phyloP scores from a whole-genome alignment of 2,888 invertebrate species.

The Leptinotarsa tumamoca region DNA sequence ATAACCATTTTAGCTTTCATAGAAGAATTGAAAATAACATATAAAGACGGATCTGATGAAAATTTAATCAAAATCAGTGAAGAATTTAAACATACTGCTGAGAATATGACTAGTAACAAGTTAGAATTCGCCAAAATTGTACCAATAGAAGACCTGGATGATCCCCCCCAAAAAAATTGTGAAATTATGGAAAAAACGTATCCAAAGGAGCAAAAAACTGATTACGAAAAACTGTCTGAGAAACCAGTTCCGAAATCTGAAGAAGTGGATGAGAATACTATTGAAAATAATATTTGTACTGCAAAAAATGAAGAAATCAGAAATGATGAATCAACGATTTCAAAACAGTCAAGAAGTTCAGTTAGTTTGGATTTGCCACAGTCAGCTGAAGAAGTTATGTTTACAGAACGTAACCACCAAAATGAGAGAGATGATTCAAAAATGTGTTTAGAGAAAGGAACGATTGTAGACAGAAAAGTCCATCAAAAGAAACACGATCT shows the following conservation, averaged over 20 bases:
- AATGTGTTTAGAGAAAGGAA: too few species aligned
- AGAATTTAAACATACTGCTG: neutral
- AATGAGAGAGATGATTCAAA: too few species aligned
- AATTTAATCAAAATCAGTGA: constrained; percentile 23
- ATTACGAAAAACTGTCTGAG: neutral
- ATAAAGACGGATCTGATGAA: constrained; percentile 29
- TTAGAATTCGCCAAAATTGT: neutral
- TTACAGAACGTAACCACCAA: too few species aligned
- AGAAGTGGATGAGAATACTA: too few species aligned
- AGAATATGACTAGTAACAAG: neutral
- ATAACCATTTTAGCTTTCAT: constrained; percentile 9
- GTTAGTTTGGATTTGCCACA: too few species aligned
- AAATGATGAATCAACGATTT: constrained; percentile 2
- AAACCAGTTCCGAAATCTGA: too few species aligned
- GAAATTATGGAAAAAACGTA: neutral
- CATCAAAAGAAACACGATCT: neutral
- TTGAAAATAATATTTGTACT: too few species aligned
- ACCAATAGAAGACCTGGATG: neutral
- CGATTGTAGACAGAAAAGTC: neutral
- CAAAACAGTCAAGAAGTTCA: too few species aligned
- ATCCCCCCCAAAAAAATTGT: neutral
- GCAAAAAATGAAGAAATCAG: too few species aligned
- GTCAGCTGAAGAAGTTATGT: too few species aligned
- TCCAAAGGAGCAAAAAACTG: neutral
- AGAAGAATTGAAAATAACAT: constrained; percentile 27